Evolutionary conservation across 2,797 vertebrate species (phyloP).

Genomic region (Schizopygopsis pylzovi): DNA sequence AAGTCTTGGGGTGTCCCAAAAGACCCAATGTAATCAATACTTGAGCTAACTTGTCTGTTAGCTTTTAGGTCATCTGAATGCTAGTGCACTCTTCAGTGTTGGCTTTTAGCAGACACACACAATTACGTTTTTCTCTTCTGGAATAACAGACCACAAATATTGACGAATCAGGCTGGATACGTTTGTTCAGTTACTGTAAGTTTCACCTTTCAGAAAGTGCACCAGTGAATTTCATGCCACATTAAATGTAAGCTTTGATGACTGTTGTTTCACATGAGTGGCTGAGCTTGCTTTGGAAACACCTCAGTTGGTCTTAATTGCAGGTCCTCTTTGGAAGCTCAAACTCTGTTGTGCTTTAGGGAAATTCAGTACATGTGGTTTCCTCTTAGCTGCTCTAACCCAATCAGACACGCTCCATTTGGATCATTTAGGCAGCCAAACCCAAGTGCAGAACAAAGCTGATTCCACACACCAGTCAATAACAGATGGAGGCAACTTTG

Average conservation of each 20-base stretch:
- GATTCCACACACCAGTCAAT: conserved; percentile 59
- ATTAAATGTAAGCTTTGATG: conserved; percentile 27
- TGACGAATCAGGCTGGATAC: background rate
- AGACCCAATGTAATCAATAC: background rate
- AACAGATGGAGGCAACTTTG: conserved; percentile 63
- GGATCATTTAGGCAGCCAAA: conserved; percentile 64
- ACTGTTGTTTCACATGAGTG: background rate
- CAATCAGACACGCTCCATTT: conserved; percentile 63
- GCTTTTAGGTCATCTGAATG: background rate
- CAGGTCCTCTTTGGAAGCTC: conserved; percentile 2
- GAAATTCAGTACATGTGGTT: conserved; percentile 54
- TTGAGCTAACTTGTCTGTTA: background rate
- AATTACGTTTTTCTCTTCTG: background rate
- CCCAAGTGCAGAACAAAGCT: conserved; percentile 57
- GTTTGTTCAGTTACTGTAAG: conserved; percentile 4
- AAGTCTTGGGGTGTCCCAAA: background rate
- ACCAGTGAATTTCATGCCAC: background rate
- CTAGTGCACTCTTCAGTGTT: background rate
- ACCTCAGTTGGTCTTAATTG: conserved; percentile 30
- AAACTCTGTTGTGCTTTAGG: conserved; percentile 22
- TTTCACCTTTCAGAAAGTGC: conserved; percentile 6
- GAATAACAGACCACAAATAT: background rate
- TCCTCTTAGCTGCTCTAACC: conserved; percentile 50
- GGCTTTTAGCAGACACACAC: background rate
- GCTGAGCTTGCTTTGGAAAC: conserved; percentile 31